Evolutionary conservation across 2,797 vertebrate species (phyloP).

Genomic region (Gymnothorax reevesii): DNA sequence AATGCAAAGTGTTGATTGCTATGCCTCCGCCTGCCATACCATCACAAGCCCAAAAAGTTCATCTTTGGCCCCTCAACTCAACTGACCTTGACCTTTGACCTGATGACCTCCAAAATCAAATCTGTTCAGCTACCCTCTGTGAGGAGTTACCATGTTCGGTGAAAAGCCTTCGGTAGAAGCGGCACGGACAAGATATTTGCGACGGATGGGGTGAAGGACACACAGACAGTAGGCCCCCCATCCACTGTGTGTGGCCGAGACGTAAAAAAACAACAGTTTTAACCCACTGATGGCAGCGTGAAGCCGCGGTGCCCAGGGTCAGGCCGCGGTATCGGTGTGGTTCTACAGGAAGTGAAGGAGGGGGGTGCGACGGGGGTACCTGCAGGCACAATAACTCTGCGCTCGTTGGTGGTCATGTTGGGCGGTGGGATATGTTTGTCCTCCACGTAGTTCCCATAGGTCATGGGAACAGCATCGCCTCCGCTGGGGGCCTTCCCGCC

Average conservation of each 20-base stretch:
- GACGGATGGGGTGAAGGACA: too few relatives aligned
- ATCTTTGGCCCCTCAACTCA: too few relatives aligned
- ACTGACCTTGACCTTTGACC: too few relatives aligned
- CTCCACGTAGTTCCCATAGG: constrained; percentile 83
- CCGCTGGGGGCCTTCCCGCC: constrained; percentile 76
- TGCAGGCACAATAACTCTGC: constrained; percentile 86
- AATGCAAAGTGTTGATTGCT: neutral
- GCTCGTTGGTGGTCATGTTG: constrained; percentile 84
- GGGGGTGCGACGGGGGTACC: constrained; percentile 58
- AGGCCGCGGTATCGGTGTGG: neutral
- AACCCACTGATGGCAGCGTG: neutral
- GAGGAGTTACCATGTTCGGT: too few relatives aligned
- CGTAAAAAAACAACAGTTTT: neutral
- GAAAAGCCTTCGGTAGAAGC: too few relatives aligned
- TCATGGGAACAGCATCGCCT: constrained; percentile 74
- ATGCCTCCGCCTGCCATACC: too few relatives aligned
- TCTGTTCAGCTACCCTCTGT: too few relatives aligned
- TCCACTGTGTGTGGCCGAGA: too few relatives aligned
- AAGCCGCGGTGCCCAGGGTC: neutral
- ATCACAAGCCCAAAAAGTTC: too few relatives aligned
- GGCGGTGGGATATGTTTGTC: constrained; percentile 82
- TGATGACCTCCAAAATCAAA: too few relatives aligned
- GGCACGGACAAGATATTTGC: too few relatives aligned
- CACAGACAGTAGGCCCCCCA: too few relatives aligned
- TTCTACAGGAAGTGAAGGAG: neutral